Evolutionary conservation across 1,140 invertebrate species (phyloP).

Genomic region (Drosophila bocqueti): DNA sequence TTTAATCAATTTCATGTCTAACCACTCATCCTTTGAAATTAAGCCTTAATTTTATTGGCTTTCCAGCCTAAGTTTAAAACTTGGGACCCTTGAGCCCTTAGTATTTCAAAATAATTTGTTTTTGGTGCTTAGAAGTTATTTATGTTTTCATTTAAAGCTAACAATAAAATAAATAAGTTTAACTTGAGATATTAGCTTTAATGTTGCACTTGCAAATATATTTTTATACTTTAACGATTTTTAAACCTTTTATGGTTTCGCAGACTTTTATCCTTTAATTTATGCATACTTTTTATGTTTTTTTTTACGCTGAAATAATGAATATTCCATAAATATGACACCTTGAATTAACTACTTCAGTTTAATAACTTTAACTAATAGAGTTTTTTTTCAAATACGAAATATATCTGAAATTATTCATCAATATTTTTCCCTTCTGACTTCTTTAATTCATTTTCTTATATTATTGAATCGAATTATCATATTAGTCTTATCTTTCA

Average conservation of each 20-base stretch:
- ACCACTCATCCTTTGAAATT: background rate
- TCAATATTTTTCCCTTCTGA: too few species aligned
- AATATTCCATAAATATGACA: too few species aligned
- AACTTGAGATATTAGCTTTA: background rate
- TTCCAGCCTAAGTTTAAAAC: background rate
- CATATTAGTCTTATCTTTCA: background rate
- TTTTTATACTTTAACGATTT: too few species aligned
- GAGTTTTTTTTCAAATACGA: background rate
- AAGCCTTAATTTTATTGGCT: background rate
- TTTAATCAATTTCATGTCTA: constrained; percentile 4
- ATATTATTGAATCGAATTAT: background rate
- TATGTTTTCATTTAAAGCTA: background rate
- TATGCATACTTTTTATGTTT: too few species aligned
- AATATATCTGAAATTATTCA: too few species aligned
- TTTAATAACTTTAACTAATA: too few species aligned
- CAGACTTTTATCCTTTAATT: too few species aligned
- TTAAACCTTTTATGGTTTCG: too few species aligned
- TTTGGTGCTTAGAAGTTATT: background rate
- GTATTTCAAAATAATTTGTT: background rate
- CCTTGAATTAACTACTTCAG: background rate
- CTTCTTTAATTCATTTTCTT: too few species aligned
- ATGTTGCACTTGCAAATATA: too few species aligned
- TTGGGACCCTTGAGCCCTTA: background rate
- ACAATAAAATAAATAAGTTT: background rate
- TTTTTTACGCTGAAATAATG: background rate